A percentile compares a stretch with the other conserved stretches of the same genome.
Evolutionary conservation across 2,797 vertebrate genomes (phyloP).

Genomic region (Sebastes diploproa): DNA sequence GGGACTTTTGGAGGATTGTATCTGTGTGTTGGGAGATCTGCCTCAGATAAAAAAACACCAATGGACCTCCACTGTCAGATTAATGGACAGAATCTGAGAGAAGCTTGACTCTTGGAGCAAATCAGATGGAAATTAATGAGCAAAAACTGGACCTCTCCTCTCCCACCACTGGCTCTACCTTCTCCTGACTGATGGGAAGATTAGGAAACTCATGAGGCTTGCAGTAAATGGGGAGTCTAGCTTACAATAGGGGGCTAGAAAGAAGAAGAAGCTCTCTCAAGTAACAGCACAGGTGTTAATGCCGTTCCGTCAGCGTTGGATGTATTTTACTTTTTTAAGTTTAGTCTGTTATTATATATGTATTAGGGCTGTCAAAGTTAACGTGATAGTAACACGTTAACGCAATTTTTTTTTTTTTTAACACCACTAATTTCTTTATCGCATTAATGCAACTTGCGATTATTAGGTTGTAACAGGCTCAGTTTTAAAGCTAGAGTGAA

Average conservation of each 20-base stretch:
- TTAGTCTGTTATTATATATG: neutral
- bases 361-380: neutral
- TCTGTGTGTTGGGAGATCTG: conserved; percentile 34
- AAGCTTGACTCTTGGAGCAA: conserved; percentile 70
- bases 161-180: conserved; percentile 60
- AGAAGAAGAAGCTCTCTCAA: conserved; percentile 10
- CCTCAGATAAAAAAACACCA: conserved; percentile 61
- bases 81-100: conserved; percentile 79
- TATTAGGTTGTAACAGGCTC: too few species aligned
- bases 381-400: too few species aligned
- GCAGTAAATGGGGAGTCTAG: conserved; percentile 68
- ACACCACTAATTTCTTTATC: too few species aligned
- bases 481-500: too few species aligned
- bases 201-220: conserved; percentile 84
- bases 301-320: neutral
- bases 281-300: conserved; percentile 29
- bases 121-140: conserved; percentile 82
- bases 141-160: conserved; percentile 75
- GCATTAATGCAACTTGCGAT: too few species aligned
- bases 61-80: conserved; percentile 72
- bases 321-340: neutral
- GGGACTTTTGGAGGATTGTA: conserved; percentile 18
- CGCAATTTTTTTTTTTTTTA: too few species aligned
- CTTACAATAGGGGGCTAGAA: conserved; percentile 25
- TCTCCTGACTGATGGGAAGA: conserved; percentile 79